Evolutionary conservation across 2,113 vertebrate genomes (phyloP).

Genomic region (Arothron firmamentum): DNA sequence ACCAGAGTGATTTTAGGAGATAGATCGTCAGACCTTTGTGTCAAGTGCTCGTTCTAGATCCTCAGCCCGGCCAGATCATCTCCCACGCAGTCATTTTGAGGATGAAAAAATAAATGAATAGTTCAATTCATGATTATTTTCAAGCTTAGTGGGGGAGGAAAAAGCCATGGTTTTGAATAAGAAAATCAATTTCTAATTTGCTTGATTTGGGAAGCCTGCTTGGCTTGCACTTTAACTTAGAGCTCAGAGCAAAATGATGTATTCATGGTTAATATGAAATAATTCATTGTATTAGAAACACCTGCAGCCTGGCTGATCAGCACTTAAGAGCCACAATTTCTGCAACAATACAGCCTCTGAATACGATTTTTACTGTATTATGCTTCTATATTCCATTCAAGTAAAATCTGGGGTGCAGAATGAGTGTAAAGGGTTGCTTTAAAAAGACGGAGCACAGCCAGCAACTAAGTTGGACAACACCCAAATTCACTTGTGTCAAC

Average conservation of each 20-base stretch:
- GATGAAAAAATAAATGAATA: background rate
- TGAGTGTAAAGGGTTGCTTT: background rate
- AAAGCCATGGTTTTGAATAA: background rate
- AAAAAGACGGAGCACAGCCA: slow-evolving; percentile 7
- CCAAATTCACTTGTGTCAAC: slow-evolving; percentile 10
- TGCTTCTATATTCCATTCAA: background rate
- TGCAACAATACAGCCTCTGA: background rate
- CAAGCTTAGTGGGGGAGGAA: background rate
- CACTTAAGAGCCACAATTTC: no score
- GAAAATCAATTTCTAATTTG: background rate
- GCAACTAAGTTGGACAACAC: slow-evolving; percentile 36
- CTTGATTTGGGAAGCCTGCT: background rate
- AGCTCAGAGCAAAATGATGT: no score
- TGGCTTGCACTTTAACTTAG: background rate
- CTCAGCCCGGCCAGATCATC: background rate
- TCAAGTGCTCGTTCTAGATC: background rate
- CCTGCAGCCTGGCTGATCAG: no score
- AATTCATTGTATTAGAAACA: no score
- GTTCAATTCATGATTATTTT: no score
- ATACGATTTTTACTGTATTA: background rate
- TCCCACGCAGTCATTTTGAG: background rate
- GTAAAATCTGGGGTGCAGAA: background rate
- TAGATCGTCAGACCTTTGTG: background rate
- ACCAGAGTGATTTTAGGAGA: slow-evolving; percentile 20
- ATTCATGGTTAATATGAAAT: no score